These are phyloP conservation scores for Syrmaticus mikado DNA, from an alignment of 2,113 vertebrate species.

Conservation along the genomic window DNA sequence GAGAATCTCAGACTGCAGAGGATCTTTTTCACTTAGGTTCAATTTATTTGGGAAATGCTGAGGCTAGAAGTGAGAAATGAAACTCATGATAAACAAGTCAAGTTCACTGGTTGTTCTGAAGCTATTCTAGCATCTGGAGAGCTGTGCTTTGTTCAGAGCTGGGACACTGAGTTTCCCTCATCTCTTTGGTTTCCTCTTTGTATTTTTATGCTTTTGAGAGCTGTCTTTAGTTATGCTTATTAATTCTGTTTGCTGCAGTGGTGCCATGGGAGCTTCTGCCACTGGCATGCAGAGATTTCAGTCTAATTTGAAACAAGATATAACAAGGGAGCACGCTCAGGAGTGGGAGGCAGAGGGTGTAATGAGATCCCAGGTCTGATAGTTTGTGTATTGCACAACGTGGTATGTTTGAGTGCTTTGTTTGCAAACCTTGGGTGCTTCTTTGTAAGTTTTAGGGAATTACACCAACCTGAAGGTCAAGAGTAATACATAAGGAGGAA, in stretches of 20 bases:
- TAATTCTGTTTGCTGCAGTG: slow-evolving; percentile 23
- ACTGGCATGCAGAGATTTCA: background rate
- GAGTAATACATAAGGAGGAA: background rate
- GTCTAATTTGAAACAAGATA: slow-evolving; percentile 65
- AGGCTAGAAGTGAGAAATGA: background rate
- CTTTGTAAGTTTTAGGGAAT: background rate
- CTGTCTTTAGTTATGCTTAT: background rate
- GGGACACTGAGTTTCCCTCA: background rate
- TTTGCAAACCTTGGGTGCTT: background rate
- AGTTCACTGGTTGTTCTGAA: background rate
- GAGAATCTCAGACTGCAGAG: background rate
- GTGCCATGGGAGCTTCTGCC: slow-evolving; percentile 15
- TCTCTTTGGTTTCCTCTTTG: background rate
- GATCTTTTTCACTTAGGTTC: background rate
- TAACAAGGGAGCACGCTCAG: background rate
- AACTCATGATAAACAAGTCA: background rate
- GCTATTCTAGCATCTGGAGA: slow-evolving; percentile 1
- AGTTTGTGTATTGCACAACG: background rate
- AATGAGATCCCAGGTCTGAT: slow-evolving; percentile 53
- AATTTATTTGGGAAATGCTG: background rate
- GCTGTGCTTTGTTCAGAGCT: background rate
- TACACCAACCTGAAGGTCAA: background rate
- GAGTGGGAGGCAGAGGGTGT: slow-evolving; percentile 59
- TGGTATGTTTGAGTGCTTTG: background rate
- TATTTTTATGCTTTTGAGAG: slow-evolving; percentile 18